Conservation (phyloP, 2,797 vertebrate species). For the Craterocephalus amniculus region DNA sequence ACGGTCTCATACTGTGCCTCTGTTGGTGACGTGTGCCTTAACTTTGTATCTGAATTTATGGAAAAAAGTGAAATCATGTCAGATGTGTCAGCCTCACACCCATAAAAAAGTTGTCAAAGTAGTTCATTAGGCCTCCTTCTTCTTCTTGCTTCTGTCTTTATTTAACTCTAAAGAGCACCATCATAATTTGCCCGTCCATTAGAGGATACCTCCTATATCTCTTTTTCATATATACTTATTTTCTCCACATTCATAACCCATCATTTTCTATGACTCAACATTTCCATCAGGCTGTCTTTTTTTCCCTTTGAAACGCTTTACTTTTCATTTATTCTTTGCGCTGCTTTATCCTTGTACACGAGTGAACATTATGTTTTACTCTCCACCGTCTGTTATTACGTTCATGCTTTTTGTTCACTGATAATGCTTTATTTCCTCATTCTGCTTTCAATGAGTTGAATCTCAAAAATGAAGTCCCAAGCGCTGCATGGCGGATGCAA, state of each 20-base stretch:
- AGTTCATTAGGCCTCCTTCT: slow-evolving; percentile 22
- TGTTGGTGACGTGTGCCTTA: slow-evolving; percentile 32
- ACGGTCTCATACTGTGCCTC: slow-evolving; percentile 50
- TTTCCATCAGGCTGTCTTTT: slow-evolving; percentile 23
- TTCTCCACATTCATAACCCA: not conserved
- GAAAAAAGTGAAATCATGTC: slow-evolving; percentile 53
- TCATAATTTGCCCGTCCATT: slow-evolving; percentile 19
- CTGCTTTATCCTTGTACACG: not conserved
- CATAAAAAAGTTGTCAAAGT: slow-evolving; percentile 36
- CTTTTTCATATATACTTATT: slow-evolving; percentile 8
- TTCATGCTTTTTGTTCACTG: not conserved
- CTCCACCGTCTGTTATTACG: not conserved
- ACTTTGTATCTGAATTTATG: no score
- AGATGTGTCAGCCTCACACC: slow-evolving; percentile 62
- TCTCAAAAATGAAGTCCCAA: not conserved
- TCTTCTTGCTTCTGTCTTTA: slow-evolving; percentile 14
- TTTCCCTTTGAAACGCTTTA: not conserved
- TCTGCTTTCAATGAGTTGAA: not conserved
- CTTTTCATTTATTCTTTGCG: slow-evolving; percentile 4
- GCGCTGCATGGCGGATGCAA: not conserved
- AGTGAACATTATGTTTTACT: not conserved
- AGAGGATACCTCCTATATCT: slow-evolving; percentile 11
- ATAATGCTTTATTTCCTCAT: slow-evolving; percentile 2
- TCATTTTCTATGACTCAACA: not conserved
- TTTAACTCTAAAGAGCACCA: slow-evolving; percentile 15